These are phyloP conservation scores for Apostichopus japonicus DNA, from an alignment of 35 echinoderm and acorn worm species.

Conservation along the genomic window DNA sequence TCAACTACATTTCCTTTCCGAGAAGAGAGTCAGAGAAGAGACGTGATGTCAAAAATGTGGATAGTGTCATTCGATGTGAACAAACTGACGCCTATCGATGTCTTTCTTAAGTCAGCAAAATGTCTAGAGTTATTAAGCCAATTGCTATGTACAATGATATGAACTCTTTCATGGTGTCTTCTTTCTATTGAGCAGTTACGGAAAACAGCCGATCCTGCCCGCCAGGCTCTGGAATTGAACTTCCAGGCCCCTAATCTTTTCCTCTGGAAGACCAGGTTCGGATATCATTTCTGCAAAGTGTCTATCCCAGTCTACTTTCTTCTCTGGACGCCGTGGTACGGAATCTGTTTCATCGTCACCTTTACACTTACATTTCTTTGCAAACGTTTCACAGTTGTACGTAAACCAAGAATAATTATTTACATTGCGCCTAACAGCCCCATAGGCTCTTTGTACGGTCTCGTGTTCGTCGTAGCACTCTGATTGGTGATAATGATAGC, in stretches of 20 bases:
- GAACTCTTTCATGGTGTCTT: too few species aligned
- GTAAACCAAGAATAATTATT: background rate
- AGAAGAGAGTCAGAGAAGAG: too few species aligned
- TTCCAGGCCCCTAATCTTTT: background rate
- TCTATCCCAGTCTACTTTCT: background rate
- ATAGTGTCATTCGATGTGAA: too few species aligned
- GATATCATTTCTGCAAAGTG: background rate
- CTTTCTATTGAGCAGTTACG: too few species aligned
- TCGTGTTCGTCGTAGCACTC: background rate
- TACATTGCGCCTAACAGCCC: background rate
- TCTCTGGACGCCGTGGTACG: background rate
- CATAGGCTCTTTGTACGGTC: background rate
- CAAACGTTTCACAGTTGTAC: conserved; percentile 31
- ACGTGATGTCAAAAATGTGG: too few species aligned
- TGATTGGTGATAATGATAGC: conserved; percentile 15
- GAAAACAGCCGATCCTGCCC: background rate
- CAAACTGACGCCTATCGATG: too few species aligned
- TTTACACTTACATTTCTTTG: conserved; percentile 8
- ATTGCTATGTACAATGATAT: too few species aligned
- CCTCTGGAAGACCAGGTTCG: conserved; percentile 8
- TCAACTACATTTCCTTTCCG: too few species aligned
- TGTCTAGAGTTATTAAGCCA: too few species aligned
- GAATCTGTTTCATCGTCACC: too few species aligned
- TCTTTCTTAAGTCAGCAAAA: too few species aligned
- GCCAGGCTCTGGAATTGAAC: background rate